Conservation (phyloP, 2,888 invertebrate species). For the Lordiphosa fenestrarum region DNA sequence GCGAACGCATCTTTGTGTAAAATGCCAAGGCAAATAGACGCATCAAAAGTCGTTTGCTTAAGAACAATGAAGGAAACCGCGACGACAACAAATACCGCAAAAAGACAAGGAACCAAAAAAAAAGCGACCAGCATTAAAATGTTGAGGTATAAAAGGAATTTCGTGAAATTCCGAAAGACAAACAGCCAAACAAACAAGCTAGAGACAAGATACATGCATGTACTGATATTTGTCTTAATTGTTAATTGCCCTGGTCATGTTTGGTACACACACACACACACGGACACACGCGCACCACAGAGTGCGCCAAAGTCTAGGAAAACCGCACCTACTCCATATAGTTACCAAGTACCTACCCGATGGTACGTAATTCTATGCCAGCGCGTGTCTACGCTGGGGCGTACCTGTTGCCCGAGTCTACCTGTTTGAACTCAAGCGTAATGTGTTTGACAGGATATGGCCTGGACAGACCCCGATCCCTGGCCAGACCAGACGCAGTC, state of each 20-base stretch:
- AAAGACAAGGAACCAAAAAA: conserved; percentile 41
- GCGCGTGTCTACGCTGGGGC: conserved; percentile 58
- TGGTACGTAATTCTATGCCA: conserved; percentile 25
- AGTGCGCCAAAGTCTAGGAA: conserved; percentile 40
- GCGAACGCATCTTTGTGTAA: conserved; percentile 44
- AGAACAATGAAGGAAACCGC: conserved; percentile 59
- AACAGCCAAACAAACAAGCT: conserved; percentile 50
- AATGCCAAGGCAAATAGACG: conserved; percentile 52
- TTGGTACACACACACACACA: conserved; percentile 9
- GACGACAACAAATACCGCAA: conserved; percentile 67
- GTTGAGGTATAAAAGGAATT: conserved; percentile 61
- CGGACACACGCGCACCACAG: conserved; percentile 5
- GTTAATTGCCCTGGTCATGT: conserved; percentile 34
- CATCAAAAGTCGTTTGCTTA: conserved; percentile 44
- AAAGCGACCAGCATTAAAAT: conserved; percentile 33
- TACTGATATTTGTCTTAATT: conserved; percentile 50
- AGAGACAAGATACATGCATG: conserved; percentile 41
- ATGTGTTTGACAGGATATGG: conserved; percentile 69
- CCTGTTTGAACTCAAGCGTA: conserved; percentile 42
- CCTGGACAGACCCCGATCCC: background rate
- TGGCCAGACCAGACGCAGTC: conserved; percentile 33
- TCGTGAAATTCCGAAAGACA: conserved; percentile 67
- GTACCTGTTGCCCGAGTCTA: conserved; percentile 36
- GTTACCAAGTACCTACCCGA: conserved; percentile 18
- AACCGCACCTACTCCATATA: conserved; percentile 56